phyloP scores from a whole-genome alignment of 1,140 invertebrate genomes.

The Calosoma granatense region DNA sequence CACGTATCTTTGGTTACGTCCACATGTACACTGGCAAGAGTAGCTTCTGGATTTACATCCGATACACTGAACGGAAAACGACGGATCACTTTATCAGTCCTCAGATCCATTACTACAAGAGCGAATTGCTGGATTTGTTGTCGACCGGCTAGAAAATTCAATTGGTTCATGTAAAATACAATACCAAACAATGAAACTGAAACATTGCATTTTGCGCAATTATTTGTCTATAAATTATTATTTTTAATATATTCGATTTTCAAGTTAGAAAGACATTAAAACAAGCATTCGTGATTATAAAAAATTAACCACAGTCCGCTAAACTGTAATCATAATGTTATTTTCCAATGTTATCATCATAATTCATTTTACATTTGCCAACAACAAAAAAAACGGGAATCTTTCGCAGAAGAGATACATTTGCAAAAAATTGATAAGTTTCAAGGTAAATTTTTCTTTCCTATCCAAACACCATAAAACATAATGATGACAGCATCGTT shows the following conservation, averaged over 20 bases:
- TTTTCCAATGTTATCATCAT: too few relatives aligned
- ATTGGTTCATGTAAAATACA: not conserved
- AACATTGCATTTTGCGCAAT: not conserved
- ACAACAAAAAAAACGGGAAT: too few relatives aligned
- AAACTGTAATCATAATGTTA: too few relatives aligned
- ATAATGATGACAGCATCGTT: too few relatives aligned
- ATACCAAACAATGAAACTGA: not conserved
- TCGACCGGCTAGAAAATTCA: slow-evolving; percentile 37
- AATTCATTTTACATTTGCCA: too few relatives aligned
- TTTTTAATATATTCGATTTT: slow-evolving; percentile 20
- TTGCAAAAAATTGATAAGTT: too few relatives aligned
- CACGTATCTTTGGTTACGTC: slow-evolving; percentile 50
- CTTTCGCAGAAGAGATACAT: too few relatives aligned
- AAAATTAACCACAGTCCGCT: too few relatives aligned
- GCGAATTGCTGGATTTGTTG: slow-evolving; percentile 45
- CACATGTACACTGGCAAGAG: slow-evolving; percentile 50
- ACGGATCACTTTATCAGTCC: slow-evolving; percentile 39
- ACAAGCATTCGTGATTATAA: too few relatives aligned
- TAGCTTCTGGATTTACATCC: slow-evolving; percentile 32
- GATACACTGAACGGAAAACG: slow-evolving; percentile 35
- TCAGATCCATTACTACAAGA: slow-evolving; percentile 56
- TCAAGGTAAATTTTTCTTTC: too few relatives aligned
- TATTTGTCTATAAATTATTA: not conserved
- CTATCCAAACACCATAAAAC: too few relatives aligned
- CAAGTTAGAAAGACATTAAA: too few relatives aligned